A percentile compares a stretch with the other conserved stretches of the same genome.
These are phyloP conservation scores for Andrena minutula DNA, from an alignment of 2,888 invertebrate genomes.

Conservation along the genomic window DNA sequence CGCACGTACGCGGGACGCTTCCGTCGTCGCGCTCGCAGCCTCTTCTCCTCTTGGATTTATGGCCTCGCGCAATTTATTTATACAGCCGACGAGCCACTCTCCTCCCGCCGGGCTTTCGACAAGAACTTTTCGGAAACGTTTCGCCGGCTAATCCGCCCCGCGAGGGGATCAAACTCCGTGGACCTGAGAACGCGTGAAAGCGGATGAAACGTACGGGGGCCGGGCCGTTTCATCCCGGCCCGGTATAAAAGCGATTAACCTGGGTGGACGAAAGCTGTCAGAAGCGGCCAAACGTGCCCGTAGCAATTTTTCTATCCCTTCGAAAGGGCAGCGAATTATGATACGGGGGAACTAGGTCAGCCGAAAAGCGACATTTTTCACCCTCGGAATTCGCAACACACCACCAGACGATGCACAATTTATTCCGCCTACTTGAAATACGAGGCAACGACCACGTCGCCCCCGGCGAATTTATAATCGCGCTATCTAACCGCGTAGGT, in stretches of 20 bases:
- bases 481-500: conserved; percentile 7
- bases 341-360: conserved; percentile 27
- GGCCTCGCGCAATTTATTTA: conserved; percentile 1
- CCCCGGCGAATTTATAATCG: conserved; percentile 52
- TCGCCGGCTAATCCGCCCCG: conserved; percentile 58
- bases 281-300: not conserved
- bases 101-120: not conserved
- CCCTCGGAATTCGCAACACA: conserved; percentile 21
- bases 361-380: conserved; percentile 27
- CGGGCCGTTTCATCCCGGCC: conserved; percentile 44
- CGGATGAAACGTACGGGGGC: conserved; percentile 46
- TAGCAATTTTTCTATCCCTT: not conserved
- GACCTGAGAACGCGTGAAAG: conserved; percentile 42
- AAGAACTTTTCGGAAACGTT: conserved; percentile 36
- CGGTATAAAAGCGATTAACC: conserved; percentile 47
- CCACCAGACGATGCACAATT: conserved; percentile 31
- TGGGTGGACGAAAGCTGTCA: not conserved
- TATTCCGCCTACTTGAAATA: conserved; percentile 43
- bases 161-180: conserved; percentile 49
- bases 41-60: conserved; percentile 11
- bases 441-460: conserved; percentile 18
- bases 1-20: not conserved
- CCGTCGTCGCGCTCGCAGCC: not conserved
- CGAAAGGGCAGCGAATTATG: not conserved
- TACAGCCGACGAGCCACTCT: not conserved